Base-by-base conservation (phyloP, 2,888 invertebrate genomes). In the Endomychus coccineus region DNA sequence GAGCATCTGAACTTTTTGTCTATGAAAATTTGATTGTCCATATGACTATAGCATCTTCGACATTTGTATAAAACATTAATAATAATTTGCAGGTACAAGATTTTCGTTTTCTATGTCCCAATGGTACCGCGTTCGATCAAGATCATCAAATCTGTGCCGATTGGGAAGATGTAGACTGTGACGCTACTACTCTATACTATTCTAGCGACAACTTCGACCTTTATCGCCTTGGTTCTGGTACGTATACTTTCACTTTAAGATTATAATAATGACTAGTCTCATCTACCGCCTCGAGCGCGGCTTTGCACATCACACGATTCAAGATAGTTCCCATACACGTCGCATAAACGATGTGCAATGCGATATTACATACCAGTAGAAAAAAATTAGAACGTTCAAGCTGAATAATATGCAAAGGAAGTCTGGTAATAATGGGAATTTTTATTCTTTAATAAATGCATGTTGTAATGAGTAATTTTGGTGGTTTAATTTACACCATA, bases 141-240 rank as follows among this genome's bases (percentile, higher is more conserved):
- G 88, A 89, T 62, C 86, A 87, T 39, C 87, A 89, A 68, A 90
- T 89, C 14, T 91, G 90, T 63, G 90, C 90, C 28, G 84, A 89
- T 56, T 88, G 88, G 83, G 87, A 85, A 45, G 89, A 90, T 61
- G 83, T 90, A 1, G 88, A 88, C 57, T 91, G 91, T 61, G 81
- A 80, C 54, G 82, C 84, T 19, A 77, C 83, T 10, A 83, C 85
- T 27, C 71, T 86, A 49, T 85, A 82, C 67, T 80, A 80, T 58
- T 76, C 78, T 49, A 85, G 84, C 62, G 85, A 87, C 71, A 84
- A 84, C 70, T 85, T 88, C 58, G 88, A 88, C 71, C 74, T 88
- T 55, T 87, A 86, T 71, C 78, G 81, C 57, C 73, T 83, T 49
- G 84, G 84, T 61, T 82, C 83, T 52, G 82, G 83, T 71, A 70